Evolutionary conservation across 2,888 invertebrate species (phyloP).

Genomic region (Teinopalpus imperialis): DNA sequence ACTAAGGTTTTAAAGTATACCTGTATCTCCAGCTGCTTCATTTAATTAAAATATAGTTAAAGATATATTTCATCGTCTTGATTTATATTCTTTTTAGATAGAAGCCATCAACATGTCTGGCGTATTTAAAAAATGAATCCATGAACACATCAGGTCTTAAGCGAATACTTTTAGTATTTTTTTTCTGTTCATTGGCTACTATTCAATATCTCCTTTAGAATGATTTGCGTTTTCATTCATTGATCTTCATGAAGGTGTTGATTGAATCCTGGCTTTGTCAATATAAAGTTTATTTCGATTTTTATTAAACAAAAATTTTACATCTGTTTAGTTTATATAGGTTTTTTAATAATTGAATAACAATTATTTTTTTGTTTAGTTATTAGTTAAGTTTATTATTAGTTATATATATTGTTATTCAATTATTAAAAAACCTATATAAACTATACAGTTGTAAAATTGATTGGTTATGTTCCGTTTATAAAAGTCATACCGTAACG

Average conservation of each 20-base stretch:
- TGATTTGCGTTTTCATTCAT: slow-evolving; percentile 11
- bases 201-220: slow-evolving; percentile 5
- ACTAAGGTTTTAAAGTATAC: no score
- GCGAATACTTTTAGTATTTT: neutral
- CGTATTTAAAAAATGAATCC: slow-evolving; percentile 1
- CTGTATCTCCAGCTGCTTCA: neutral
- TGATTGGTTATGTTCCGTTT: no score
- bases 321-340: neutral
- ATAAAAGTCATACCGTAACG: no score
- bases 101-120: slow-evolving; percentile 4
- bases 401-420: no score
- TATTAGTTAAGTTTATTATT: no score
- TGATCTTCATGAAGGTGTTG: slow-evolving; percentile 3
- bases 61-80: neutral
- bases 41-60: neutral
- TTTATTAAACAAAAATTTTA: neutral
- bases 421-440: neutral
- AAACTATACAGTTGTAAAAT: neutral
- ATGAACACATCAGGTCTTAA: neutral
- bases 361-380: no score
- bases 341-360: neutral
- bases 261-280: slow-evolving; percentile 10
- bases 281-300: slow-evolving; percentile 1
- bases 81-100: slow-evolving; percentile 1
- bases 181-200: neutral